Conservation (phyloP, 2,888 invertebrate genomes). For the Sycophila texana region DNA sequence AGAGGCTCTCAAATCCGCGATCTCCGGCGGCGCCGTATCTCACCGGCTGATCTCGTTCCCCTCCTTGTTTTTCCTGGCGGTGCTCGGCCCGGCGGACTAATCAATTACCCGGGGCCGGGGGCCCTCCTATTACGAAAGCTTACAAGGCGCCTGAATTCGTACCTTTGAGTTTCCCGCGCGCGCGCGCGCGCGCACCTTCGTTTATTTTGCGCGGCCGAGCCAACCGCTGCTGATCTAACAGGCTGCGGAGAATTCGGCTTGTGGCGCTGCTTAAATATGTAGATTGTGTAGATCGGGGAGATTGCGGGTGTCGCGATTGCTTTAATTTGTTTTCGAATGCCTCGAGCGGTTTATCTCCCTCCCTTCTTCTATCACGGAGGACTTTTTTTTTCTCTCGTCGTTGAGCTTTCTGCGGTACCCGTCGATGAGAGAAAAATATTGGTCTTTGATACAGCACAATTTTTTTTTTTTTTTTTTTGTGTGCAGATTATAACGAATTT, state of each 20-base stretch:
- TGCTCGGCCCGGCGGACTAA: slow-evolving; percentile 36
- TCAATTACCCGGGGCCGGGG: slow-evolving; percentile 43
- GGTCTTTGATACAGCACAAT: too few species aligned
- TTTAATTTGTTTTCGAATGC: slow-evolving; percentile 55
- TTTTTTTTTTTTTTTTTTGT: too few species aligned
- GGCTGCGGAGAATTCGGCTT: slow-evolving; percentile 29
- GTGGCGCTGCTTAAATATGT: slow-evolving; percentile 52
- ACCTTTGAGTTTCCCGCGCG: slow-evolving; percentile 50
- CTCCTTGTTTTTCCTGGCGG: background rate
- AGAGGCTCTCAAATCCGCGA: slow-evolving; percentile 20
- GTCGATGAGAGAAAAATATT: too few species aligned
- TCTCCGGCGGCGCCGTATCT: slow-evolving; percentile 11
- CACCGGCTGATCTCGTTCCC: slow-evolving; percentile 21
- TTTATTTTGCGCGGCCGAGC: background rate
- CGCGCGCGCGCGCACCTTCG: background rate
- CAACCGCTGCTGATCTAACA: too few species aligned
- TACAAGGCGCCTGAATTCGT: slow-evolving; percentile 50
- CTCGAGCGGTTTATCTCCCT: slow-evolving; percentile 11
- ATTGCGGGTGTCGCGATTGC: slow-evolving; percentile 50
- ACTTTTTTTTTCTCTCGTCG: too few species aligned
- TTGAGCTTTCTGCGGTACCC: too few species aligned
- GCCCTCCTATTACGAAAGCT: slow-evolving; percentile 44
- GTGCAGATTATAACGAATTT: too few species aligned
- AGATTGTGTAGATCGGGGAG: slow-evolving; percentile 54
- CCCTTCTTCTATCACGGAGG: too few species aligned